Percentiles rank a stretch among this genome's conserved stretches.
These are phyloP conservation scores for Podargus strigoides DNA, from an alignment of 2,797 vertebrate genomes.

Conservation along the genomic window DNA sequence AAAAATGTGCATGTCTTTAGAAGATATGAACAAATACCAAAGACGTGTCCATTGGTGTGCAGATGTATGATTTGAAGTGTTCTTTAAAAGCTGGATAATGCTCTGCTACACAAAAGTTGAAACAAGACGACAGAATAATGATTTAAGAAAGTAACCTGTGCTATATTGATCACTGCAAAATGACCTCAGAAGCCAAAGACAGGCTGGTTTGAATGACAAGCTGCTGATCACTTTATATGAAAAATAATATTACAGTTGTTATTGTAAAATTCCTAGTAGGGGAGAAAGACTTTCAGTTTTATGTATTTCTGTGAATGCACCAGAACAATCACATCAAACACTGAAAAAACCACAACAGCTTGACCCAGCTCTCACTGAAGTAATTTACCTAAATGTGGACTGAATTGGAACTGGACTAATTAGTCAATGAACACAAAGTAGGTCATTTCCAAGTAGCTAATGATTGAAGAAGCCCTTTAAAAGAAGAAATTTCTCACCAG, in stretches of 20 bases:
- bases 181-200: neutral
- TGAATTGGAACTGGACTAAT: conserved; percentile 26
- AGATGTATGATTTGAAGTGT: neutral
- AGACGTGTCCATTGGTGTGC: neutral
- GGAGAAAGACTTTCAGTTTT: neutral
- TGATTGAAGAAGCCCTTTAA: neutral
- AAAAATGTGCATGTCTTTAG: neutral
- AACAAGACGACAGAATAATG: neutral
- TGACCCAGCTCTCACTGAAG: neutral
- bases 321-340: neutral
- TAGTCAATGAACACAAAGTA: conserved; percentile 5
- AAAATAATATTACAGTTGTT: neutral
- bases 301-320: neutral
- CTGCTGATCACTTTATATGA: neutral
- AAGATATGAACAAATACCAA: neutral
- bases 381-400: conserved; percentile 16
- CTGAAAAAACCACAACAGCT: neutral
- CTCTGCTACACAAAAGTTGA: neutral
- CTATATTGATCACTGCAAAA: neutral
- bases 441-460: neutral
- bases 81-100: neutral
- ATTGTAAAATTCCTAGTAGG: neutral
- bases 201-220: neutral
- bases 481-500: neutral
- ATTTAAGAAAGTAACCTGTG: neutral